phyloP scores from a whole-genome alignment of 2,888 invertebrate species.

The Leucania comma region DNA sequence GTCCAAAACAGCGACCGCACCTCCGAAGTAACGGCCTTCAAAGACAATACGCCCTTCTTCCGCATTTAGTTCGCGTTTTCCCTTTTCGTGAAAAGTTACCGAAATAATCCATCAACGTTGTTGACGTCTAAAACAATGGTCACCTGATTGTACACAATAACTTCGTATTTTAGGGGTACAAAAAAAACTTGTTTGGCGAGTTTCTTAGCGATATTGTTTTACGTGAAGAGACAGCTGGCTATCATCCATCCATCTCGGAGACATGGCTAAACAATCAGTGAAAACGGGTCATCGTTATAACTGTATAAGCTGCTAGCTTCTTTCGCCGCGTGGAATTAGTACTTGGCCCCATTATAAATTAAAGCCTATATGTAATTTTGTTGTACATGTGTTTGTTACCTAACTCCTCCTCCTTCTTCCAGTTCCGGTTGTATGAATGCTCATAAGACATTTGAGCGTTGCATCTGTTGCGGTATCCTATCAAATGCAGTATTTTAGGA shows the following conservation, averaged over 20 bases:
- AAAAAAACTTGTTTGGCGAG: constrained; percentile 23
- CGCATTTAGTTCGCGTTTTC: constrained; percentile 72
- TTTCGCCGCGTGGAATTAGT: no score
- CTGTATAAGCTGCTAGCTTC: not conserved
- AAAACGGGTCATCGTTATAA: not conserved
- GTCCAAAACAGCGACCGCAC: no score
- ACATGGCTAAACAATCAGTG: constrained; percentile 34
- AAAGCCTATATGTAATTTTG: no score
- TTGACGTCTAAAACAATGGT: constrained; percentile 77
- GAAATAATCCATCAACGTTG: constrained; percentile 78
- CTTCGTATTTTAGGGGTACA: constrained; percentile 35
- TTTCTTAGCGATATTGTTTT: constrained; percentile 34
- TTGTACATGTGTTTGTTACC: no score
- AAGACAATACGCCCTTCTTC: constrained; percentile 74
- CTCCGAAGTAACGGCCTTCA: constrained; percentile 65
- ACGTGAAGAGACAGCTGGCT: constrained; percentile 17
- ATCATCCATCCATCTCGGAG: constrained; percentile 46
- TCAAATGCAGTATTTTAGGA: no score
- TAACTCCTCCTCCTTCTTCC: no score
- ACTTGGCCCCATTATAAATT: no score
- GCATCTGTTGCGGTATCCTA: no score
- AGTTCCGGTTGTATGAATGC: no score
- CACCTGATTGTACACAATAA: constrained; percentile 65
- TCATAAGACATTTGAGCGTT: no score
- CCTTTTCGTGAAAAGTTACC: constrained; percentile 71